A percentile compares a stretch with the other conserved stretches of the same genome.
These are phyloP conservation scores for Austrolebias charrua DNA, from an alignment of 2,797 vertebrate genomes.

Conservation along the genomic window DNA sequence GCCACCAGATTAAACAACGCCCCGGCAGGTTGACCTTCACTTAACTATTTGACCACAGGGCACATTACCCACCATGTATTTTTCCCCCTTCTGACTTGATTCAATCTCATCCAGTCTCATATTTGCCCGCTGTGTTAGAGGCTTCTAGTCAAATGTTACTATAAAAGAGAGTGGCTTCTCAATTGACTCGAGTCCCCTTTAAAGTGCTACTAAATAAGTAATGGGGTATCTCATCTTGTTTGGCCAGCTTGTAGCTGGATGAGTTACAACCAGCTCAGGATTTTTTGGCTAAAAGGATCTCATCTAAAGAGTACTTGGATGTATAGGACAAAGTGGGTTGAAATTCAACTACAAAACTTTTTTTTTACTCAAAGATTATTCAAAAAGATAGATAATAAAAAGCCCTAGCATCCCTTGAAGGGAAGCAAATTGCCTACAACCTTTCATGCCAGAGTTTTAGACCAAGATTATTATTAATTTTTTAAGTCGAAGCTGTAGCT, in stretches of 20 bases:
- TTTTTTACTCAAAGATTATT: too few relatives aligned
- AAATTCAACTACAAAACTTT: background rate
- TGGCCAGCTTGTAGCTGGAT: slow-evolving; percentile 54
- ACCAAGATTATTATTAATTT: too few relatives aligned
- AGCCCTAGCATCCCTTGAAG: too few relatives aligned
- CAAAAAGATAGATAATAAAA: too few relatives aligned
- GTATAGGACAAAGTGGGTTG: background rate
- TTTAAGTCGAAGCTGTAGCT: too few relatives aligned
- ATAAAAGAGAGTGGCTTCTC: slow-evolving; percentile 64
- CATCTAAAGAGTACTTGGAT: background rate
- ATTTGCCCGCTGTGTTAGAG: slow-evolving; percentile 41
- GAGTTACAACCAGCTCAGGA: slow-evolving; percentile 56
- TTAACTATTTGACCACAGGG: slow-evolving; percentile 54
- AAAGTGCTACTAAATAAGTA: slow-evolving; percentile 77
- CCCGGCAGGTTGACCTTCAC: slow-evolving; percentile 62
- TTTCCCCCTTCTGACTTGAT: slow-evolving; percentile 56
- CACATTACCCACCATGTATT: slow-evolving; percentile 47
- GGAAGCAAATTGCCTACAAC: too few relatives aligned
- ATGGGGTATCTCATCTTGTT: slow-evolving; percentile 70
- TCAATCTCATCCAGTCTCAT: slow-evolving; percentile 58
- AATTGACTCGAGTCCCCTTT: slow-evolving; percentile 64
- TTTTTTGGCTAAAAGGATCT: slow-evolving; percentile 1
- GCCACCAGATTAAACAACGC: slow-evolving; percentile 52
- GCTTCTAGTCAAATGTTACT: slow-evolving; percentile 57
- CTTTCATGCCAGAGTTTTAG: too few relatives aligned